These are phyloP conservation scores for Heterotilapia buettikoferi DNA, from an alignment of 2,113 vertebrate genomes.

Conservation along the genomic window DNA sequence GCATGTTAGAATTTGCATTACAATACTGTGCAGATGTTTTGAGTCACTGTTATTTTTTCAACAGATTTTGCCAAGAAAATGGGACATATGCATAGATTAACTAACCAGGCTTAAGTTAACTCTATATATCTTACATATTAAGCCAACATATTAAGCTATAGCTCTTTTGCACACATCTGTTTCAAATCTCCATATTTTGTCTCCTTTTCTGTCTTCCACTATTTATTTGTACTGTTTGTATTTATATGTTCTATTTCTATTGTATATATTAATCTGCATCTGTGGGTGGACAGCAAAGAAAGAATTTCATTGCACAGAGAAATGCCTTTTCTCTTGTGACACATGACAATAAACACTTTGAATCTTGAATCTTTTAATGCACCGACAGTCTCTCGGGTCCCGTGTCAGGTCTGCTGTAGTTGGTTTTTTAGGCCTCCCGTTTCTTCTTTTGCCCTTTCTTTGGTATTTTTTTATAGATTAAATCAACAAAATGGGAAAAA, in stretches of 20 bases:
- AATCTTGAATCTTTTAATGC: rapidly evolving
- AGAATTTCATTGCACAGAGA: neutral
- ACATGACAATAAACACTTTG: neutral
- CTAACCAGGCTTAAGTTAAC: neutral
- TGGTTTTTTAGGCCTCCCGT: rapidly evolving
- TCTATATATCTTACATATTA: neutral
- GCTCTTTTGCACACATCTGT: neutral
- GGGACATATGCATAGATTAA: neutral
- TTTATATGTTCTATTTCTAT: neutral
- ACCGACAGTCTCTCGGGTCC: neutral
- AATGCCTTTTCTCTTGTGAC: neutral
- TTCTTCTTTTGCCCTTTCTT: rapidly evolving
- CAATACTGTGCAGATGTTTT: neutral
- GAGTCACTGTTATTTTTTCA: no score
- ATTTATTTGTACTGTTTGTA: neutral
- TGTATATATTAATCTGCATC: neutral
- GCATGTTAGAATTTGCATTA: neutral
- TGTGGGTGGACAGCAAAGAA: neutral
- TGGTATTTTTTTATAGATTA: neutral
- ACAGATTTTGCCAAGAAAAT: neutral
- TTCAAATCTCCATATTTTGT: neutral
- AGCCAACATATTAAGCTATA: neutral
- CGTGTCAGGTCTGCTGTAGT: neutral
- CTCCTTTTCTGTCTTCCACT: neutral
- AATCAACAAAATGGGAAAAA: neutral